Base-by-base conservation (phyloP, 2,888 invertebrate species). In the Meliscaeva auricollis region DNA sequence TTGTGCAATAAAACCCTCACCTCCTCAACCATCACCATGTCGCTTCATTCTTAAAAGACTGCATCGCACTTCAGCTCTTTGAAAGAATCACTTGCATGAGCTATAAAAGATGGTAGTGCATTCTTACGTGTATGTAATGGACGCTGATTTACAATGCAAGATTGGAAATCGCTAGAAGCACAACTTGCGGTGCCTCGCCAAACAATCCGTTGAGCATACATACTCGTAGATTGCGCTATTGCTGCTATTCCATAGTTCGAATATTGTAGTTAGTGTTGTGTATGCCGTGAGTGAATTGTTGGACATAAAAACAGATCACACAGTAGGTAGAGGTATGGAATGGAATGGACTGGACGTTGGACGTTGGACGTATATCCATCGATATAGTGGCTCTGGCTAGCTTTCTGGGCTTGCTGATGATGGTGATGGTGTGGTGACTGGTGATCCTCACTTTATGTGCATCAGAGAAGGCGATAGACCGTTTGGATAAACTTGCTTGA, bases 401-500 rank as follows among this genome's bases (percentile, higher is more conserved):
- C 26, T 62, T 52, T 52, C 32, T 54, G 26, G 20, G 20, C 22
- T 48, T 38, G 15, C 7, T 48, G 32, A n/a, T 46, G 32, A 20
- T n/a, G n/a, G 17, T 69, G 22, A 1, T 54, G 50, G 2, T 17
- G 22, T 11, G 30, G 46, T 4, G 22, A 30, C 11, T 30, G 15
- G 30, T 66, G 11, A 54, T 64, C 66, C 32, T 54, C 46, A 44
- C 66, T 38, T 9, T 66, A 58, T 32, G 26, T 15, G 46, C 6
- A 17, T n/a, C 44, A 38, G 48, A 80, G 72, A 76, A 81, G 73
- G 81, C 85, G 73, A 60, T 54, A 73, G 73, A 81, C 81, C 84
- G 81, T 77, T 85, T 52, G 73, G 58, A 73, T 81, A 85, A 85
- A 85, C 85, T 85, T 73, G 85, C 81, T 76, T 81, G 68, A 80